A percentile compares a stretch with the other conserved stretches of the same genome.
These are phyloP conservation scores for Drosophila melanosoma DNA, from an alignment of 2,888 invertebrate species.

Conservation along the genomic window DNA sequence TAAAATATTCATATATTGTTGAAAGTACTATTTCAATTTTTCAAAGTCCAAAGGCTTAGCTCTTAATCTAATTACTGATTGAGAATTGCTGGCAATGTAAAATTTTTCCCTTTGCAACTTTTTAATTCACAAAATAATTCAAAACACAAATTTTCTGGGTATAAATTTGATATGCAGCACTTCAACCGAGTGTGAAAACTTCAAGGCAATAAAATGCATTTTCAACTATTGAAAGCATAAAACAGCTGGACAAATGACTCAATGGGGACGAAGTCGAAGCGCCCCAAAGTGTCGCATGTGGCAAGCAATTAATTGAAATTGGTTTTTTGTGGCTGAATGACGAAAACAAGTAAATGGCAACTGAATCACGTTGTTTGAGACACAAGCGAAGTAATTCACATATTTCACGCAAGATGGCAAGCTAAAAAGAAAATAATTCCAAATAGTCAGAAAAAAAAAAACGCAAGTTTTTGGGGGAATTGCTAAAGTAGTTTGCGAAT, in stretches of 20 bases:
- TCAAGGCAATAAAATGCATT: slow-evolving; percentile 57
- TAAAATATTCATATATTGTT: not conserved
- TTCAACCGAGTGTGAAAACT: slow-evolving; percentile 56
- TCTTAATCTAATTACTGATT: slow-evolving; percentile 3
- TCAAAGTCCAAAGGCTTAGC: slow-evolving; percentile 16
- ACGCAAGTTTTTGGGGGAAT: slow-evolving; percentile 20
- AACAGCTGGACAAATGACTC: slow-evolving; percentile 38
- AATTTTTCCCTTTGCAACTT: not conserved
- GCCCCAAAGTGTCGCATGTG: slow-evolving; percentile 37
- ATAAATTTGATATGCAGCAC: slow-evolving; percentile 34
- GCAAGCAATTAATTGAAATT: slow-evolving; percentile 70
- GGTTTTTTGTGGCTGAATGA: slow-evolving; percentile 46
- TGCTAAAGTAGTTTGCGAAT: slow-evolving; percentile 18
- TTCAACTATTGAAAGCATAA: slow-evolving; percentile 44
- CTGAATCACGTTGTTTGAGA: slow-evolving; percentile 38
- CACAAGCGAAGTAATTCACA: slow-evolving; percentile 31
- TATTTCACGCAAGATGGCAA: slow-evolving; percentile 37
- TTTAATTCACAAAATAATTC: slow-evolving; percentile 26
- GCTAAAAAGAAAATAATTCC: slow-evolving; percentile 34
- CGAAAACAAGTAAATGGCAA: slow-evolving; percentile 53
- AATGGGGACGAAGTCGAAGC: slow-evolving; percentile 3
- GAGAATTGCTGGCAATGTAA: not conserved
- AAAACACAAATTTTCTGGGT: slow-evolving; percentile 15
- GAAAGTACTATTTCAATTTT: not conserved
- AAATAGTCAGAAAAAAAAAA: slow-evolving; percentile 13